Evolutionary conservation across 2,113 vertebrate genomes (phyloP).

Genomic region (Apistogramma diplotaenia): DNA sequence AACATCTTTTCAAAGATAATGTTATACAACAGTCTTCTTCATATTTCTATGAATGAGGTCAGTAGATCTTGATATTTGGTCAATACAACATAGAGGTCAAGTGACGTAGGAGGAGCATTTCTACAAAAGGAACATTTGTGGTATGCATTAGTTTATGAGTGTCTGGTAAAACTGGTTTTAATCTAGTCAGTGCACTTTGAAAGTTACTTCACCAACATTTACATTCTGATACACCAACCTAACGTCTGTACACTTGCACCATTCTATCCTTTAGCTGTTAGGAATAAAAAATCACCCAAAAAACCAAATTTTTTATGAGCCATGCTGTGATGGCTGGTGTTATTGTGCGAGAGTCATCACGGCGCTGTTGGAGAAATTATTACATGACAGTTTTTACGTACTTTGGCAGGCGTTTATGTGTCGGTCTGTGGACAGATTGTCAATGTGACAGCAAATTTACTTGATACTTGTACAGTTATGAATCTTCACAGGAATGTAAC

Average conservation of each 20-base stretch:
- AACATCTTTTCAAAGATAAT: neutral
- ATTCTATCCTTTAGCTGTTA: neutral
- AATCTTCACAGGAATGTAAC: neutral
- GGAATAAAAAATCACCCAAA: neutral
- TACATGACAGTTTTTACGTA: neutral
- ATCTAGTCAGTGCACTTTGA: neutral
- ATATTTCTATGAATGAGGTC: neutral
- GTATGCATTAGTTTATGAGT: neutral
- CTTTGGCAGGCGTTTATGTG: neutral
- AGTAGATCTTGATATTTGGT: neutral
- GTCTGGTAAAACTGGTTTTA: neutral
- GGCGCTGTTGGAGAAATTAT: neutral
- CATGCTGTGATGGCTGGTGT: neutral
- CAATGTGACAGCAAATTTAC: too few species aligned
- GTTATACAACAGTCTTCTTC: neutral
- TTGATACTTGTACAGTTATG: too few species aligned
- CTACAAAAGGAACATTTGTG: conserved; percentile 25
- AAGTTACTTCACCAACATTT: neutral
- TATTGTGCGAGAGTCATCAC: neutral
- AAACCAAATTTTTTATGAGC: neutral
- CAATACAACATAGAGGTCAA: neutral
- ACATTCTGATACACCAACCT: neutral
- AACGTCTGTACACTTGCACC: neutral
- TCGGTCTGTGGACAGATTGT: too few species aligned
- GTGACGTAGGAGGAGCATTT: neutral